phyloP scores from a whole-genome alignment of 2,113 vertebrate species.

The Caranx ignobilis region DNA sequence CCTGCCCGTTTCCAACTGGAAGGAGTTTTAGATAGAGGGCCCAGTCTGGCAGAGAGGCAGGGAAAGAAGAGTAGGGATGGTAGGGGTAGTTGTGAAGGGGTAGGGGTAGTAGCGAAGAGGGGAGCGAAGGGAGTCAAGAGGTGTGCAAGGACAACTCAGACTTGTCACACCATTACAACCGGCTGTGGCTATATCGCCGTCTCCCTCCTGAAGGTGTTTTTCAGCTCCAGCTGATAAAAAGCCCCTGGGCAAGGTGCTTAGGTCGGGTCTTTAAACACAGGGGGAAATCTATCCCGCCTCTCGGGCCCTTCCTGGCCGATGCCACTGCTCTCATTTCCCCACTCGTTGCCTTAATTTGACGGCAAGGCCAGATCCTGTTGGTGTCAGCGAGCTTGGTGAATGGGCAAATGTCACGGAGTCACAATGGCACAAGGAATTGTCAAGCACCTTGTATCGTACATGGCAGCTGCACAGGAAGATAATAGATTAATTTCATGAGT shows the following conservation, averaged over 20 bases:
- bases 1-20: constrained; percentile 77
- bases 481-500: constrained; percentile 88
- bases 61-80: constrained; percentile 41
- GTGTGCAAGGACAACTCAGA: constrained; percentile 86
- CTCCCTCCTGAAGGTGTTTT: constrained; percentile 79
- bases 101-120: constrained; percentile 14
- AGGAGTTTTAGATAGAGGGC: constrained; percentile 77
- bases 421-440: constrained; percentile 83
- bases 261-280: constrained; percentile 90
- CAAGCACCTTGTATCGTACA: constrained; percentile 82
- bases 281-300: constrained; percentile 83
- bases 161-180: constrained; percentile 83
- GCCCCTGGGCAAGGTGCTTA: constrained; percentile 86
- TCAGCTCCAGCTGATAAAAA: constrained; percentile 82
- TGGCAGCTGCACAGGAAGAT: constrained; percentile 85
- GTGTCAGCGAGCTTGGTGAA: constrained; percentile 87
- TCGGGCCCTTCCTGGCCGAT: constrained; percentile 79
- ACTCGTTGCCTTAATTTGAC: constrained; percentile 86
- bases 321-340: constrained; percentile 79
- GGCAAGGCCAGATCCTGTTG: constrained; percentile 84
- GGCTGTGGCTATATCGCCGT: constrained; percentile 75
- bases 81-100: constrained; percentile 18
- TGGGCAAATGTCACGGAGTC: constrained; percentile 83
- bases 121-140: constrained; percentile 74
- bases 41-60: constrained; percentile 45